Evolutionary conservation across 2,888 invertebrate genomes (phyloP).

Genomic region (Platycheirus albimanus): DNA sequence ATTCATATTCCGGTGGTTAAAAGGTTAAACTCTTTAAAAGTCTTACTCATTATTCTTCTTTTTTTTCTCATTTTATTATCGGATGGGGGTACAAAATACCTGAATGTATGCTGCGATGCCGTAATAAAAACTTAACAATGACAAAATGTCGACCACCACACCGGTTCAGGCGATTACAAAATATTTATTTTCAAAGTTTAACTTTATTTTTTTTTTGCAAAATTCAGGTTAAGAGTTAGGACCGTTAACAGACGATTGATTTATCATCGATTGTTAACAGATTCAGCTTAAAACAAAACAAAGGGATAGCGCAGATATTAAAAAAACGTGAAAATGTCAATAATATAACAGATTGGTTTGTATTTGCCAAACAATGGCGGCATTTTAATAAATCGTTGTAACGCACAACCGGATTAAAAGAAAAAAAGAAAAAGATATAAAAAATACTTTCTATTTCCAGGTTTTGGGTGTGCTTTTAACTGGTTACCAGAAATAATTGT

Average conservation of each 20-base stretch:
- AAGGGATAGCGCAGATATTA: neutral
- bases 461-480: conserved; percentile 52
- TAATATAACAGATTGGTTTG: conserved; percentile 26
- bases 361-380: conserved; percentile 17
- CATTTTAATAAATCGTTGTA: conserved; percentile 24
- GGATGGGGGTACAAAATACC: conserved; percentile 30
- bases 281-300: conserved; percentile 22
- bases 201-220: conserved; percentile 23
- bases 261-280: conserved; percentile 44
- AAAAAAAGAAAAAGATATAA: conserved; percentile 7
- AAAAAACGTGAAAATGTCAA: conserved; percentile 51
- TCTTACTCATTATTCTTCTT: conserved; percentile 37
- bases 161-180: conserved; percentile 46
- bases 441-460: conserved; percentile 61
- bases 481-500: conserved; percentile 14
- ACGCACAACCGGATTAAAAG: conserved; percentile 46
- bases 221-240: conserved; percentile 46
- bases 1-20: conserved; percentile 61
- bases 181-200: conserved; percentile 17
- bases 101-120: neutral
- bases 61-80: conserved; percentile 22
- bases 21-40: conserved; percentile 57
- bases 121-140: conserved; percentile 14
- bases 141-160: conserved; percentile 25
- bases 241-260: conserved; percentile 39